Percentiles rank a stretch among this genome's conserved stretches.
These are phyloP conservation scores for Passerculus sandwichensis DNA, from an alignment of 2,797 vertebrate genomes.

Conservation along the genomic window DNA sequence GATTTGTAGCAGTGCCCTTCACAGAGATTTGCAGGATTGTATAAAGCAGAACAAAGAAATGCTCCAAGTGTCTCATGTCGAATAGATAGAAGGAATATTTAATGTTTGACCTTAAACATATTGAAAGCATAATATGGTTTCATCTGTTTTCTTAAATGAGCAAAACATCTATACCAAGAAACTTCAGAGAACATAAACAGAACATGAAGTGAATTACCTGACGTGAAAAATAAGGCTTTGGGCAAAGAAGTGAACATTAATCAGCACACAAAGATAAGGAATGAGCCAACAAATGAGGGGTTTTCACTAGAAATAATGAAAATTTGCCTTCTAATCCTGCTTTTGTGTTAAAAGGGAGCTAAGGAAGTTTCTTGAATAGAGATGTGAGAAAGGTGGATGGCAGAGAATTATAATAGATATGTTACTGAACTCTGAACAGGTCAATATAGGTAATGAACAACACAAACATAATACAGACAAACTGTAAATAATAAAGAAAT, in stretches of 20 bases:
- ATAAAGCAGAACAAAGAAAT: constrained; percentile 36
- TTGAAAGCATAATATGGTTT: constrained; percentile 30
- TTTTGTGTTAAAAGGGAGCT: background rate
- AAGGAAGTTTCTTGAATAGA: background rate
- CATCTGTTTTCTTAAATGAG: constrained; percentile 28
- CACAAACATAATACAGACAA: background rate
- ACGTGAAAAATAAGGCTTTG: constrained; percentile 48
- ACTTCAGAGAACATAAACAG: constrained; percentile 16
- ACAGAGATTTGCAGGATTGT: background rate
- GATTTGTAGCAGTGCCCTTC: constrained; percentile 25
- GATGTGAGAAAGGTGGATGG: background rate
- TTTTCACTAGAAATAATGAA: constrained; percentile 28
- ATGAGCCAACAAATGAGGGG: background rate
- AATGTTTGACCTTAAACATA: constrained; percentile 53
- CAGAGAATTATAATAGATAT: background rate
- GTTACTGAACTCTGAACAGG: background rate
- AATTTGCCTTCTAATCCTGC: background rate
- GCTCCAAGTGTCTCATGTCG: constrained; percentile 23
- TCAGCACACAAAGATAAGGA: constrained; percentile 1
- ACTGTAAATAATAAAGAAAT: background rate
- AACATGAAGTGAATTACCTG: constrained; percentile 36
- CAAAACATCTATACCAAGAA: constrained; percentile 4
- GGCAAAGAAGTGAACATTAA: constrained; percentile 38
- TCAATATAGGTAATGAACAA: background rate
- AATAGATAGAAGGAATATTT: constrained; percentile 39